Evolutionary conservation across 2,888 invertebrate species (phyloP), one percentile per base, ranked within the genome.

Genomic region (Lithophane semibrunnea): DNA sequence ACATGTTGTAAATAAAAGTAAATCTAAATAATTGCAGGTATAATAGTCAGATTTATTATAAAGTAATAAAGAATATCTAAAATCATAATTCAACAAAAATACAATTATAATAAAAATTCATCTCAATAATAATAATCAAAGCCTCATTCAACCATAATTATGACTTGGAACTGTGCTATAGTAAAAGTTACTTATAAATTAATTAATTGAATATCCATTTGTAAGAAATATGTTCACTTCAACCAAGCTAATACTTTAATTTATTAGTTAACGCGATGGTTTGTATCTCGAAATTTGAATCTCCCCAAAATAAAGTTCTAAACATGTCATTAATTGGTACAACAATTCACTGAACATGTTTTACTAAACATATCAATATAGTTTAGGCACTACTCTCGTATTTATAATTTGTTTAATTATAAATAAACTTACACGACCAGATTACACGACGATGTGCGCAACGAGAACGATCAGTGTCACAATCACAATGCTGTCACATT

Each of bases 1-100:
- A 81, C 49, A 68, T 73, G 24, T 16, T 76, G 63, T 86, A 86
- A 83, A 88, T 86, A 88, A 86, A 83, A 85, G 37, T 49, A 77
- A 70, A 71, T 63, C 54, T 56, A 77, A 71, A 79, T 79, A 74
- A 86, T 75, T 83, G 65, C 52, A 70, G 44, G 44, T 77, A 80
- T 75, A 86, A 82, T 79, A 84, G 47, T 73, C 63, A 66, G 67
- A 69, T 86, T 71, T 75, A 72, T 68, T 63, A 70, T 63, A 79
- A 83, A 75, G 67, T 65, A 76, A 76, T 78, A 86, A 54, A 86
- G 79, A 76, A 77, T 64, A 76, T 68, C 49, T 79, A 54, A 86
- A 80, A 79, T 76, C 65, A 79, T 81, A 83, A 83, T 77, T 84
- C 37, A 83, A 86, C 75, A 84, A 58, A 83, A 80, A 81, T 69